These are phyloP conservation scores for Halictus rubicundus DNA, from an alignment of 1,140 invertebrate genomes.

Conservation along the genomic window DNA sequence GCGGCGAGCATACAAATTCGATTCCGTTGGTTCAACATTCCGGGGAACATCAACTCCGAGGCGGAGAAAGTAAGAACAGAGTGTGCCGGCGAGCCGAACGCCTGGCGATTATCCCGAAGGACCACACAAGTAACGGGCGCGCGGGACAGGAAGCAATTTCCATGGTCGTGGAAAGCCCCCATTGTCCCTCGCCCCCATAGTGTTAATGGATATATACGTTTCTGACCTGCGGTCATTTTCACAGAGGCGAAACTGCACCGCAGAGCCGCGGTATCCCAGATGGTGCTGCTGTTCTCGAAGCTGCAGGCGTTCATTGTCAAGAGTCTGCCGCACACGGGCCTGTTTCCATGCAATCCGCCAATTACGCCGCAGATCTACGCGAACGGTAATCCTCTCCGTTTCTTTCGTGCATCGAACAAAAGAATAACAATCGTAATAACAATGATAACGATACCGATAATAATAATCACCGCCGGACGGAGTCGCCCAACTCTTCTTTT, in stretches of 20 bases:
- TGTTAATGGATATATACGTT: constrained; percentile 33
- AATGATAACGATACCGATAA: background rate
- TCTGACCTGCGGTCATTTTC: constrained; percentile 55
- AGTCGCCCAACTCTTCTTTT: background rate
- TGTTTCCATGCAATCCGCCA: constrained; percentile 78
- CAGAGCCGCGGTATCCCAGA: constrained; percentile 72
- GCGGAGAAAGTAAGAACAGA: background rate
- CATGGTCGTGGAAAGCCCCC: constrained; percentile 31
- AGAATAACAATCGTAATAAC: background rate
- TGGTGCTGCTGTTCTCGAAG: constrained; percentile 77
- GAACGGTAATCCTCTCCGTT: constrained; percentile 67
- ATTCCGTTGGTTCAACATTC: background rate
- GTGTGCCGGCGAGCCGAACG: background rate
- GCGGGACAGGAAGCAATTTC: constrained; percentile 38
- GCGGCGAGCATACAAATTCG: background rate
- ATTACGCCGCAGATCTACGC: constrained; percentile 75
- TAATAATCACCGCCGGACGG: background rate
- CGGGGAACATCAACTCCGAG: background rate
- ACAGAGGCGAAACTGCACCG: constrained; percentile 71
- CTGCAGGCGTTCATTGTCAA: constrained; percentile 73
- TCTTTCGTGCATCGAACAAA: too few relatives aligned
- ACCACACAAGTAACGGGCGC: constrained; percentile 28
- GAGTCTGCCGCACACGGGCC: constrained; percentile 66
- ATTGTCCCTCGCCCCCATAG: background rate
- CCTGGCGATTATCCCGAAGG: constrained; percentile 8